These are phyloP conservation scores for Gymnarchus niloticus DNA, from an alignment of 2,113 vertebrate genomes.

Conservation along the genomic window DNA sequence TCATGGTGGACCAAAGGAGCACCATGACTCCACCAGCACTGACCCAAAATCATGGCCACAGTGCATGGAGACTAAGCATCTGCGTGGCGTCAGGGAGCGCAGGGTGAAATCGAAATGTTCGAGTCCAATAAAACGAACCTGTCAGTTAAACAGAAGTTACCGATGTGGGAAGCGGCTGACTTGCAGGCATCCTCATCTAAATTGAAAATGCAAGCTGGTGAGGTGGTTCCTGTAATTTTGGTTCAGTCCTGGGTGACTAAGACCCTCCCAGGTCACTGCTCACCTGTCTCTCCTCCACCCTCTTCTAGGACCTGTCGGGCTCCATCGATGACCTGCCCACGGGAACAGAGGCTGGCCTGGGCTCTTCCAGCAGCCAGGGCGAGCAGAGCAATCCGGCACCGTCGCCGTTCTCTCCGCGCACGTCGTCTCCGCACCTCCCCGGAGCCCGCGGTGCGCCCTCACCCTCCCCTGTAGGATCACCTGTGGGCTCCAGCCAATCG, in stretches of 20 bases:
- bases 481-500: constrained; percentile 86
- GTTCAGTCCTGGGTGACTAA: not conserved
- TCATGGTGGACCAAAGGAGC: not conserved
- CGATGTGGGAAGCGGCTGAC: too few species aligned
- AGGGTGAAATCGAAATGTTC: not conserved
- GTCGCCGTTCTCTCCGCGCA: constrained; percentile 91
- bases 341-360: constrained; percentile 82
- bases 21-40: not conserved
- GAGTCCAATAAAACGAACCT: not conserved
- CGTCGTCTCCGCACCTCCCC: constrained; percentile 76
- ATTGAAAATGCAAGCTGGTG: not conserved
- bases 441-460: constrained; percentile 84
- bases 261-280: not conserved
- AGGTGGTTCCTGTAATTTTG: not conserved
- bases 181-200: too few species aligned
- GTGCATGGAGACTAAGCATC: not conserved
- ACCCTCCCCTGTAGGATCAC: constrained; percentile 86
- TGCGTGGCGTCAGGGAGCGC: not conserved
- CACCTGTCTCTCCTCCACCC: constrained; percentile 2
- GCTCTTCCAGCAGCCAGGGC: constrained; percentile 83
- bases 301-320: constrained; percentile 85
- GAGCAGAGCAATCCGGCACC: constrained; percentile 86
- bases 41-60: not conserved
- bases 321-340: constrained; percentile 94
- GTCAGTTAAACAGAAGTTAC: not conserved